These are phyloP conservation scores for Macrophya annulata DNA, from an alignment of 2,888 invertebrate species.

Conservation along the genomic window DNA sequence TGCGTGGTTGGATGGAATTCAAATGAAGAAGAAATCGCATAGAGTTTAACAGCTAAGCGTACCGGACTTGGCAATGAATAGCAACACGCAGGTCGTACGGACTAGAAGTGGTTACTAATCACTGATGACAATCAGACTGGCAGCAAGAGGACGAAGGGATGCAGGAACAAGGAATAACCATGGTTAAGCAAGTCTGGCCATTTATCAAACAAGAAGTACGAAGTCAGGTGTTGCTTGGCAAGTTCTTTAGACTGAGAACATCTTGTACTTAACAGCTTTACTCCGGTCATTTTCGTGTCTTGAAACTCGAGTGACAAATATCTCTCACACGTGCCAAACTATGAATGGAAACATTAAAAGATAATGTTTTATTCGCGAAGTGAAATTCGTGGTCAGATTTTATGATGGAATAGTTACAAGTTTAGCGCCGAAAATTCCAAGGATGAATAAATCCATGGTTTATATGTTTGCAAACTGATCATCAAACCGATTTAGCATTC, in stretches of 20 bases:
- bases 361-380: neutral
- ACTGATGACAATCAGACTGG: constrained; percentile 4
- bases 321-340: constrained; percentile 9
- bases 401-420: neutral
- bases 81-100: constrained; percentile 36
- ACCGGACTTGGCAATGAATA: constrained; percentile 47
- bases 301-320: constrained; percentile 28
- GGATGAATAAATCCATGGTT: neutral
- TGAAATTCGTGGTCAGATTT: neutral
- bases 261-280: constrained; percentile 28
- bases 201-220: constrained; percentile 19
- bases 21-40: constrained; percentile 25
- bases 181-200: constrained; percentile 4
- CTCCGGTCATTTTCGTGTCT: neutral
- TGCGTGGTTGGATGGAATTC: constrained; percentile 35
- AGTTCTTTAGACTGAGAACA: neutral
- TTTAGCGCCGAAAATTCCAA: neutral
- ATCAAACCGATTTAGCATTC: neutral
- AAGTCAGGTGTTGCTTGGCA: constrained; percentile 35
- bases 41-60: constrained; percentile 31
- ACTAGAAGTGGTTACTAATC: constrained; percentile 50
- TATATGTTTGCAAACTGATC: neutral
- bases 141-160: constrained; percentile 16
- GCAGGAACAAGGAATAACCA: constrained; percentile 11
- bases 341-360: constrained; percentile 9